Evolutionary conservation across 2,888 invertebrate species (phyloP), one percentile per base, ranked within the genome.

Genomic region (Malthinus flaveolus): DNA sequence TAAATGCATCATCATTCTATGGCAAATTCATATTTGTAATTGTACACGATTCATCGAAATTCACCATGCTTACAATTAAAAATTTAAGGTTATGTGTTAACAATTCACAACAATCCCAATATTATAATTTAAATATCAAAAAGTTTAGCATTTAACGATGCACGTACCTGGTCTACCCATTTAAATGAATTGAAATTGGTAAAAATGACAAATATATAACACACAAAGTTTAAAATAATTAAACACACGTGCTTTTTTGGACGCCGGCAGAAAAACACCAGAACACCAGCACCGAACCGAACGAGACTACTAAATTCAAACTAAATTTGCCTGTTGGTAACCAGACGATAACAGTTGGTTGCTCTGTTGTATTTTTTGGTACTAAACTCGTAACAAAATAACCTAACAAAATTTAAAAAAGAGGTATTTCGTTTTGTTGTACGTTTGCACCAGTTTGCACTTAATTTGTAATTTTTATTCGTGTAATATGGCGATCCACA

Each of bases 401-500:
- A 35, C 35, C 35, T n/a, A 4, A n/a, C 10, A n/a, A 35, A 10
- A 35, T 35, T 10, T 3, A 35, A 35, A 35, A 35, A 23, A 23
- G 23, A 23, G 23, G 23, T 23, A 23, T 23, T 23, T 23, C 2
- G 23, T 23, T 23, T 23, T 2, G 23, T 23, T 23, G 2, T 23
- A 23, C 23, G 5, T 23, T 23, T 23, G 5, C n/a, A n/a, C n/a
- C n/a, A n/a, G n/a, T n/a, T n/a, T n/a, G n/a, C n/a, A 23, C 23
- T 23, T 23, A 3, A 23, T 23, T 23, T 23, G 2, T 23, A 23
- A 23, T 23, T 23, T 23, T 23, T 3, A 23, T 23, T 23, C 5
- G 23, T 6, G 11, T 10, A 59, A 36, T 62, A 73, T 73, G 73
- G 66, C 73, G 8, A 73, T 76, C 49, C 74, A 74, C 54, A 71